Evolutionary conservation across 1,140 invertebrate species (phyloP).

Genomic region (Pachypeltis micranthus): DNA sequence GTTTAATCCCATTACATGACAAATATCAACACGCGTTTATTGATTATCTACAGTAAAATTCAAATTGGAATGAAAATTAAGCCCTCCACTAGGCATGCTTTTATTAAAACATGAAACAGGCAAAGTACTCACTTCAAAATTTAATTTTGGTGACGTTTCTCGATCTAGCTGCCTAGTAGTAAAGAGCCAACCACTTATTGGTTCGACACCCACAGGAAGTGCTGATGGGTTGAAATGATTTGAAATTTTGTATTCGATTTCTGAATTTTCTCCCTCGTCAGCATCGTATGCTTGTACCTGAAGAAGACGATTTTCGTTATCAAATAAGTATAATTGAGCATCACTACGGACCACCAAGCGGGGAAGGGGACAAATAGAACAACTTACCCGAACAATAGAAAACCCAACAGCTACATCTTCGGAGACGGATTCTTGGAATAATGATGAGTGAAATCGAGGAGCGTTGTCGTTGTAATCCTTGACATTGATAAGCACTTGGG

Average conservation of each 20-base stretch:
- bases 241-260: constrained; percentile 64
- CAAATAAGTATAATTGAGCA: too few species aligned
- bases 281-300: constrained; percentile 83
- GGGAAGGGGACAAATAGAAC: too few species aligned
- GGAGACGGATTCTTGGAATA: constrained; percentile 85
- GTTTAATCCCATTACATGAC: too few species aligned
- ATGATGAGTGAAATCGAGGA: constrained; percentile 79
- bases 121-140: constrained; percentile 47
- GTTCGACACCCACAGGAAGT: constrained; percentile 70
- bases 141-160: constrained; percentile 71
- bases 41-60: too few species aligned
- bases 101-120: too few species aligned
- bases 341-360: too few species aligned
- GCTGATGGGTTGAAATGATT: constrained; percentile 28
- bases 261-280: constrained; percentile 75
- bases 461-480: constrained; percentile 90
- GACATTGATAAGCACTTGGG: constrained; percentile 77
- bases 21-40: too few species aligned
- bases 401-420: constrained; percentile 82
- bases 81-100: too few species aligned
- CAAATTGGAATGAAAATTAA: too few species aligned
- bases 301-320: too few species aligned
- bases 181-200: constrained; percentile 79
- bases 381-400: constrained; percentile 54
- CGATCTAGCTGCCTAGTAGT: constrained; percentile 78